Conservation (phyloP, 2,797 vertebrate species). For the Hoplostethus atlanticus region DNA sequence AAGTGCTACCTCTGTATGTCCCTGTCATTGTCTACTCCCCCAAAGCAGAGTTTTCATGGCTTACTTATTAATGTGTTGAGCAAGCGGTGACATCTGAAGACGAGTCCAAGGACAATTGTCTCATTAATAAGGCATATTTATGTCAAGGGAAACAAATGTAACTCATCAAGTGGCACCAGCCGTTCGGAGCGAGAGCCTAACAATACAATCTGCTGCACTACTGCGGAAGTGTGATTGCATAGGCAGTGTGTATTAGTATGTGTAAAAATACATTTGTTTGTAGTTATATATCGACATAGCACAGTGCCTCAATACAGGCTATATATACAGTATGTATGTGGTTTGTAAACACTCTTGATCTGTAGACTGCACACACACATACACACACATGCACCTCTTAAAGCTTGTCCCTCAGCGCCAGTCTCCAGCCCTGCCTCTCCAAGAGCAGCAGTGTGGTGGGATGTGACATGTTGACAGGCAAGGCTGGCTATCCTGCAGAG, state of each 20-base stretch:
- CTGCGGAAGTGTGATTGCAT: neutral
- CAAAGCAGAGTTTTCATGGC: conserved; percentile 44
- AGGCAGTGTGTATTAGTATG: neutral
- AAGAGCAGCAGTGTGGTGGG: conserved; percentile 20
- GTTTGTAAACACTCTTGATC: no score
- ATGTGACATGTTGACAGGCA: conserved; percentile 56
- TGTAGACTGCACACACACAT: neutral
- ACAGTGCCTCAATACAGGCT: neutral
- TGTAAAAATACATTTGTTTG: neutral
- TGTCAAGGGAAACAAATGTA: conserved; percentile 37
- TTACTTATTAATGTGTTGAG: conserved; percentile 66
- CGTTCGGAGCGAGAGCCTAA: conserved; percentile 26
- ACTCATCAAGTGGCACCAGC: conserved; percentile 24
- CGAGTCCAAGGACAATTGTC: conserved; percentile 66
- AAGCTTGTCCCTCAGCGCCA: conserved; percentile 5
- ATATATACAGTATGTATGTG: no score
- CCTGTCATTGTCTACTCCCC: conserved; percentile 53
- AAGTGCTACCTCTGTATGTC: conserved; percentile 61
- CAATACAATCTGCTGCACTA: conserved; percentile 12
- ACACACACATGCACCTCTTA: conserved; percentile 15
- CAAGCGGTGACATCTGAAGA: conserved; percentile 53
- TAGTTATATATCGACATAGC: conserved; percentile 3
- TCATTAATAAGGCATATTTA: conserved; percentile 65
- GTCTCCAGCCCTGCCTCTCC: neutral
- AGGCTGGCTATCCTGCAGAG: conserved; percentile 28